Percentiles rank a stretch among this genome's conserved stretches.
phyloP scores from a whole-genome alignment of 2,888 invertebrate genomes.

The Archaeoteleia sp. region DNA sequence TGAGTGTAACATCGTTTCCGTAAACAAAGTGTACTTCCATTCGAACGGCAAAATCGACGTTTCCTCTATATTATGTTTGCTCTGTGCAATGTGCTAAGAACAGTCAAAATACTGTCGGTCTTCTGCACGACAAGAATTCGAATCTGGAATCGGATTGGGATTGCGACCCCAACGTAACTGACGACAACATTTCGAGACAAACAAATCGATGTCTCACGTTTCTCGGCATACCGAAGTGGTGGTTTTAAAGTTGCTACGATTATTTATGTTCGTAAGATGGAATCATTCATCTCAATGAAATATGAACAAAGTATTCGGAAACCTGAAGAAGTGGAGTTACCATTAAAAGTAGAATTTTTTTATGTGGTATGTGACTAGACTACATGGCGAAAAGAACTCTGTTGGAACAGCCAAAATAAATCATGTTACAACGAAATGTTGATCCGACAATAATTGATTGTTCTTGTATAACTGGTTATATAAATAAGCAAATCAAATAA shows the following conservation, averaged over 20 bases:
- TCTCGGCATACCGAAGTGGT: conserved; percentile 44
- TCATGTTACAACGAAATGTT: too few relatives aligned
- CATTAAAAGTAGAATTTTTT: too few relatives aligned
- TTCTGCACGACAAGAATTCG: conserved; percentile 21
- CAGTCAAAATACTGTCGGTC: conserved; percentile 44
- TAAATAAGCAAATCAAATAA: too few relatives aligned
- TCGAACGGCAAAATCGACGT: conserved; percentile 38
- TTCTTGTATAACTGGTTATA: too few relatives aligned
- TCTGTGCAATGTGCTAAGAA: conserved; percentile 42
- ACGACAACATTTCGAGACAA: conserved; percentile 44
- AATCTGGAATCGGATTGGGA: conserved; percentile 32
- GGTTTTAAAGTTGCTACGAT: conserved; percentile 47
- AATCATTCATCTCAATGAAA: conserved; percentile 52
- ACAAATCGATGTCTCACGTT: conserved; percentile 51
- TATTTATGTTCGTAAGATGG: conserved; percentile 41
- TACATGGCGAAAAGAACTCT: too few relatives aligned
- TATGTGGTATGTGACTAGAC: too few relatives aligned
- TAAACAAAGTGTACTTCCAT: conserved; percentile 44
- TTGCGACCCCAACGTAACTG: conserved; percentile 41
- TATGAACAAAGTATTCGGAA: conserved; percentile 44
- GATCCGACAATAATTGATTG: too few relatives aligned
- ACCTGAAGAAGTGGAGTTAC: too few relatives aligned
- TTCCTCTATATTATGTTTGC: conserved; percentile 33
- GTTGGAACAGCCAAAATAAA: too few relatives aligned
- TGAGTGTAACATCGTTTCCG: conserved; percentile 41